Base-by-base conservation (phyloP, 2,113 vertebrate species). In the Patagioenas fasciata region DNA sequence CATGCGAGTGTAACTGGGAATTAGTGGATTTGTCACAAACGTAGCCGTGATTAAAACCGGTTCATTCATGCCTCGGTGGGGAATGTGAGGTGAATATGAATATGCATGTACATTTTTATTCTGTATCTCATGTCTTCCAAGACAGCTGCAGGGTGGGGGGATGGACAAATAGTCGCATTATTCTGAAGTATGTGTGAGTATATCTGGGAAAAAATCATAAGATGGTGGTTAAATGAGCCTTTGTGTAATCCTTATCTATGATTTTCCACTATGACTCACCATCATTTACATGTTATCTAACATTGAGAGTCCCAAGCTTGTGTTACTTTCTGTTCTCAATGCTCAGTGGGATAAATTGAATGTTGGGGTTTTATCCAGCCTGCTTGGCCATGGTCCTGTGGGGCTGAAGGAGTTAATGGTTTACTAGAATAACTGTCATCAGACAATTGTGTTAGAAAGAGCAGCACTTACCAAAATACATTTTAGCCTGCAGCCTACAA, bases 231-330 rank as follows among this genome's bases (percentile, higher is more conserved):
- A 96, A 94, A 85, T 91, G 69, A 88, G 24, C 29, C 94, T 92
- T 88, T 95, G 93, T 95, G 93, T 87, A 69, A 91, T 95, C 96
- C 95, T 95, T 92, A 96, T 90, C 95, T 47, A 36, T 8, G 31
- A 53, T 66, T 91, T 95, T 96, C 94, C 83, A 85, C 64, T 38
- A 1, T 90, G 89, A 97, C 86, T 97, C 96, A 97, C 86, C 84
- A 5, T 58, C 19, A 96, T 96, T 95, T 96, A 77, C 95, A 96
- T 96, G 96, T 95, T 95, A 96, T 95, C 95, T 97, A 97, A 97
- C 89, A 82, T 2, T 1, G 31, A 53, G 85, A 89, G 86, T 32
- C 88, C 73, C 80, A 50, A 87, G 90, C 78, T 88, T 77, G 65
- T 86, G 21, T 50, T 90, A 50, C 80, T 84, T 69, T 72, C 80